phyloP scores from a whole-genome alignment of 1,140 invertebrate genomes.

The Pseudoatta argentina region DNA sequence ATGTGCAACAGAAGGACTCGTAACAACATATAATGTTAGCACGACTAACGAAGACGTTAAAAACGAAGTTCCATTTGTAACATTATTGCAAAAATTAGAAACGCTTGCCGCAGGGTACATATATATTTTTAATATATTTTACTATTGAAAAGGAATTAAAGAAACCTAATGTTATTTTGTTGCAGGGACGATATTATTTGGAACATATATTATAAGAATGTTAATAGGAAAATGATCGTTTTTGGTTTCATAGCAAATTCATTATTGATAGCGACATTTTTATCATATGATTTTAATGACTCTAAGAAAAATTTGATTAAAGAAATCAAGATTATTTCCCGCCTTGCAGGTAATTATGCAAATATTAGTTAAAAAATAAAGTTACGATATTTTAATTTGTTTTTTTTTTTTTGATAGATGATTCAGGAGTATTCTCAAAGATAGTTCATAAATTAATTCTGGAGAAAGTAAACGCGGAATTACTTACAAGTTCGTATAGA shows the following conservation, averaged over 20 bases:
- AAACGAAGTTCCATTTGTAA: conserved; percentile 60
- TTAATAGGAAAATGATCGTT: conserved; percentile 67
- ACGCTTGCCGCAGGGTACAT: conserved; percentile 61
- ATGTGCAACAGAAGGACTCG: background rate
- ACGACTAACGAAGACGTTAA: background rate
- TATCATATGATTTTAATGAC: conserved; percentile 26
- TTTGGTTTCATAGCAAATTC: conserved; percentile 77
- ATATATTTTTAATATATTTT: conserved; percentile 33
- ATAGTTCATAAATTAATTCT: conserved; percentile 77
- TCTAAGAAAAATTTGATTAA: conserved; percentile 53
- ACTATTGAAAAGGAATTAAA: background rate
- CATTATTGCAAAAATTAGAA: conserved; percentile 62
- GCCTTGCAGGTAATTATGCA: conserved; percentile 69
- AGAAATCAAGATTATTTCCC: conserved; percentile 74
- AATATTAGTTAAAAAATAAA: background rate
- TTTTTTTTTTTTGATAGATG: conserved; percentile 47
- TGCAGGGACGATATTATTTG: conserved; percentile 79
- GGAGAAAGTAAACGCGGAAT: conserved; percentile 67
- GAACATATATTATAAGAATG: conserved; percentile 66
- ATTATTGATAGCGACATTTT: conserved; percentile 70
- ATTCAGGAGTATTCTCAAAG: conserved; percentile 64
- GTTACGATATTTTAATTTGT: conserved; percentile 24
- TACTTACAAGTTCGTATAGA: conserved; percentile 60
- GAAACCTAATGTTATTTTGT: conserved; percentile 47
- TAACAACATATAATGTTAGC: background rate